Base-by-base conservation (phyloP, 2,797 vertebrate genomes). In the Chloroceryle inda region DNA sequence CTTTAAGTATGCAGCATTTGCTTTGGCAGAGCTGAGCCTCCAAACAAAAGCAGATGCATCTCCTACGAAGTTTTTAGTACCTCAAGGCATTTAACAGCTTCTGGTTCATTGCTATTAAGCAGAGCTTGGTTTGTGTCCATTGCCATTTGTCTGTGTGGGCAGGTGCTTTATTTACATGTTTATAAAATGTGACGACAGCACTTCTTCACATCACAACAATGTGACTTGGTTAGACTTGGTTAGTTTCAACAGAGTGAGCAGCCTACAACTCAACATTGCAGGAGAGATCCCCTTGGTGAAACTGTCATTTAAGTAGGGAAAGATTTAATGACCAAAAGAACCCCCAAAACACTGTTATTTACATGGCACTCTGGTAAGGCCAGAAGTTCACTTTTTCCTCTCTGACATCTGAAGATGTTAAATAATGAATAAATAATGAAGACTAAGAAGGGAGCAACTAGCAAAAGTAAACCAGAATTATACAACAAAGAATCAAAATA, bases 351-450 rank as follows among this genome's bases (percentile, higher is more conserved):
- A 19, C 5, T 44, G 35, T 42, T 80, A 35, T 7, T n/a, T 37
- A 45, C 0, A 0, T 42, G 83, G 50, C 14, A 58, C 19, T 33
- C 27, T 45, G 29, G 7, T 45, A 9, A 19, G n/a, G 20, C 15
- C 40, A 86, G 45, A 61, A 49, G 33, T 5, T 85, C 22, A 20
- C 19, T 40, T 72, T 52, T 49, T 42, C 74, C 23, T 78, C n/a
- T 52, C 14, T 45, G 58, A 26, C 24, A 58, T 35, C 33, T 58
- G 24, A 77, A 66, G 26, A 67, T 42, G 9, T 33, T 56, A 73
- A 55, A 56, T 52, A 68, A 77, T 69, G 23, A 18, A 45, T 44
- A 37, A 59, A 38, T 64, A 33, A 33, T 23, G 55, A 85, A 88
- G 40, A 68, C 14, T 37, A 14, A 56, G 31, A 73, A 68, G 42